Base-by-base conservation (phyloP, 2,888 invertebrate species). In the Gryllus longicercus region DNA sequence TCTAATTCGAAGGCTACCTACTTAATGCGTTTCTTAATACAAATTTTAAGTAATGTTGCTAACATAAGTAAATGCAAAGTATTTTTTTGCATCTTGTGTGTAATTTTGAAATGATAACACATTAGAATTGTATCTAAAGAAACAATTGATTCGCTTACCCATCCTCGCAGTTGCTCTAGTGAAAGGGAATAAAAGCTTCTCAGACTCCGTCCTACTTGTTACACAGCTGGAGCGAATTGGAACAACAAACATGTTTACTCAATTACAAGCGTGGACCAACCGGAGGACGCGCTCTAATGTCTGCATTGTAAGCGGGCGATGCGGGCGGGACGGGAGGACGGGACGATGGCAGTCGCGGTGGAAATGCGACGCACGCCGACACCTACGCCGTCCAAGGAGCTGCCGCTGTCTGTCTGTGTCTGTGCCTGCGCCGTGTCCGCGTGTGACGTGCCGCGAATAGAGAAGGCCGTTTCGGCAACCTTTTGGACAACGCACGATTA, bases 171-270 rank as follows among this genome's bases (percentile, higher is more conserved):
- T 38, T 38, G 5, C 38, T 38, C 5, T 38, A 38, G 38, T 38
- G 38, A 38, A 38, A 8, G 38, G 38, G 12, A 63, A n/a, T 63
- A 18, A n/a, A 21, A 63, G 63, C 63, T n/a, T 11, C 63, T 63
- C 16, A 63, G 63, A 63, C n/a, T 3, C n/a, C 63, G 63, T 14
- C 63, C 63, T 63, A 63, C 63, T 63, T 63, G 63, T 63, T 63
- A 63, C 63, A 63, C 63, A 63, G n/a, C 63, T 63, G 63, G 63
- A 63, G 63, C n/a, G 63, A 63, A 63, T 63, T 63, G 63, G 63
- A 63, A 63, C 63, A 63, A 63, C 63, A 63, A 63, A 63, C 63
- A 63, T 63, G 63, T 63, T 63, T 14, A 63, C 63, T 63, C 63
- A 63, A 63, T 63, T n/a, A 14, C n/a, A 18, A 14, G 14, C n/a